Conservation (phyloP, 2,797 vertebrate genomes). For the Bradypodion ventrale region DNA sequence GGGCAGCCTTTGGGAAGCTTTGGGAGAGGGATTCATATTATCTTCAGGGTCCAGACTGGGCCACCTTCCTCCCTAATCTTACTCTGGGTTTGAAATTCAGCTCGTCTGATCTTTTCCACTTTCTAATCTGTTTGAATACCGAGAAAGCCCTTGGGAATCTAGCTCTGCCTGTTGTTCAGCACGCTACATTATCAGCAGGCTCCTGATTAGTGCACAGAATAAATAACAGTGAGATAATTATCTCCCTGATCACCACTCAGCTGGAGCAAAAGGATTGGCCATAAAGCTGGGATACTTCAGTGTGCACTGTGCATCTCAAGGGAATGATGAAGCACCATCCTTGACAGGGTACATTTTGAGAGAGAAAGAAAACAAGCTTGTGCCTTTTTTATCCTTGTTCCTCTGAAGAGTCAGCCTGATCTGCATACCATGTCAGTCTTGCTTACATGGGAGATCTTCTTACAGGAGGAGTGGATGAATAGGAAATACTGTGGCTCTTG, state of each 20-base stretch:
- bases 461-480: background rate
- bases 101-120: conserved; percentile 19
- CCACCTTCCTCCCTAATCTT: background rate
- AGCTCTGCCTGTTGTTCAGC: conserved; percentile 9
- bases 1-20: conserved; percentile 8
- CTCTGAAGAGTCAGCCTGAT: background rate
- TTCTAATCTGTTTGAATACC: conserved; percentile 9
- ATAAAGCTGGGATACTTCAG: conserved; percentile 43
- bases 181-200: conserved; percentile 62
- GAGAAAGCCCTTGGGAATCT: conserved; percentile 14
- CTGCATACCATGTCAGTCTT: background rate
- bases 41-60: background rate
- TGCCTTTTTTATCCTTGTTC: background rate
- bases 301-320: conserved; percentile 52
- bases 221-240: conserved; percentile 72
- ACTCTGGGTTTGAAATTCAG: background rate
- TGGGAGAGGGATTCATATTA: background rate
- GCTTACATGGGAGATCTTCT: background rate
- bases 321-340: conserved; percentile 57
- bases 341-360: conserved; percentile 20
- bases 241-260: conserved; percentile 67
- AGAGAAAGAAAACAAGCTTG: background rate
- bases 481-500: background rate
- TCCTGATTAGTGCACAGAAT: conserved; percentile 69
- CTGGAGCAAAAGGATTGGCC: conserved; percentile 53